A percentile compares a stretch with the other conserved stretches of the same genome.
Evolutionary conservation across 64 coral and sea anemone genomes (phyloP).

Genomic region (Astreopora myriophthalma): DNA sequence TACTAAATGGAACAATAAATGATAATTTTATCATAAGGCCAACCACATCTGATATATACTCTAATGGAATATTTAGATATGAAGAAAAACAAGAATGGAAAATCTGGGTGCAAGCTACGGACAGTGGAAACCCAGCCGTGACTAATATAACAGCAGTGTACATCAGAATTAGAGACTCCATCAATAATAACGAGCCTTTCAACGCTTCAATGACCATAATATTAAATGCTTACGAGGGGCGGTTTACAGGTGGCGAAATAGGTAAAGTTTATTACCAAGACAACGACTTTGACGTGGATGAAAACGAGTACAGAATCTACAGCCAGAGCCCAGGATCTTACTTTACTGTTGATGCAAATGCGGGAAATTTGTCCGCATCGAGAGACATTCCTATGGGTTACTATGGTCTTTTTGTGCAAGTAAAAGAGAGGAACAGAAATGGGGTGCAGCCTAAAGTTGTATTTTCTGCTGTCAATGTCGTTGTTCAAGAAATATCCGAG

Average conservation of each 20-base stretch:
- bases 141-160: slow-evolving; percentile 44
- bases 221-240: slow-evolving; percentile 59
- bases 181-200: slow-evolving; percentile 67
- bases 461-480: slow-evolving; percentile 32
- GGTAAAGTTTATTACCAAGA: slow-evolving; percentile 78
- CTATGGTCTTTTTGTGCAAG: slow-evolving; percentile 30
- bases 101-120: slow-evolving; percentile 51
- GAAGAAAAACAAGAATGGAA: slow-evolving; percentile 64
- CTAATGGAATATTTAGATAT: slow-evolving; percentile 67
- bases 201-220: slow-evolving; percentile 78
- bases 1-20: slow-evolving; percentile 68
- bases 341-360: slow-evolving; percentile 55
- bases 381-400: slow-evolving; percentile 47
- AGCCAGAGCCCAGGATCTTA: slow-evolving; percentile 48
- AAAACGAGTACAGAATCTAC: slow-evolving; percentile 55
- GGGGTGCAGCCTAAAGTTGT: slow-evolving; percentile 40
- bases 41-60: slow-evolving; percentile 49
- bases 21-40: slow-evolving; percentile 57
- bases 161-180: slow-evolving; percentile 53
- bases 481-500: slow-evolving; percentile 53
- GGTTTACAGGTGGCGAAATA: slow-evolving; percentile 73
- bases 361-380: slow-evolving; percentile 64
- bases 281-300: slow-evolving; percentile 69
- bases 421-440: slow-evolving; percentile 56
- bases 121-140: slow-evolving; percentile 58